Base-by-base conservation (phyloP, 2,797 vertebrate genomes). In the Eupleurogrammus muticus region DNA sequence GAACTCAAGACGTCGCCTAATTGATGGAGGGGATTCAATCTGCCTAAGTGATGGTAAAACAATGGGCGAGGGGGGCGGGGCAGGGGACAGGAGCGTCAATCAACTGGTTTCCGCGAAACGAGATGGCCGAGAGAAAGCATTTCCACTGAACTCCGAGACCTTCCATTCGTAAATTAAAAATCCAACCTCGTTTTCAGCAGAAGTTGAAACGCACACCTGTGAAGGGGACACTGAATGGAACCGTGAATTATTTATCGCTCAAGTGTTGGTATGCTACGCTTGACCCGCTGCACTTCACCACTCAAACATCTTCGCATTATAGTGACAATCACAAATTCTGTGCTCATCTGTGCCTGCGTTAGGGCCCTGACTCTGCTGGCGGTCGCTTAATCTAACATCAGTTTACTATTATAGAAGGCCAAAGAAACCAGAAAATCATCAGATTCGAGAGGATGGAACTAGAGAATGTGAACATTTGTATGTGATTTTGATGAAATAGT, bases 1-100 rank as follows among this genome's bases (percentile, higher is more conserved):
- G 76, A 90, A 92, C 90, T 90, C 80, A 89, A 92, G 82, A 85
- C 82, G 60, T 42, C 13, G 50, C 23, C 77, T 90, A 87, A 93
- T 90, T 87, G 89, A 66, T 24, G 60, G 75, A 57, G 69, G 71
- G 81, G 81, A 87, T 84, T 91, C 89, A 91, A 92, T 93, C 85
- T 59, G 46, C 42, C 80, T 90, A 92, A 93, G 87, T 91, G 90
- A 88, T 56, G 80, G 77, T 76, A 70, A 89, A 89, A 84, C 75
- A 88, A 87, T 81, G 72, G 79, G 12, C 10, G 36, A 38, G 36
- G 36, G 35, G 36, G 3, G 36, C 10, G 2, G 38, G 38, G 36
- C 17, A 11, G 48, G 34, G 40, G 11, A 53, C 47, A 35, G 72
- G 19, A 3, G 66, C 20, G 75, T 85, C 86, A 80, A 63, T 84